Evolutionary conservation across 2,797 vertebrate species (phyloP).

Genomic region (Microchirus variegatus): DNA sequence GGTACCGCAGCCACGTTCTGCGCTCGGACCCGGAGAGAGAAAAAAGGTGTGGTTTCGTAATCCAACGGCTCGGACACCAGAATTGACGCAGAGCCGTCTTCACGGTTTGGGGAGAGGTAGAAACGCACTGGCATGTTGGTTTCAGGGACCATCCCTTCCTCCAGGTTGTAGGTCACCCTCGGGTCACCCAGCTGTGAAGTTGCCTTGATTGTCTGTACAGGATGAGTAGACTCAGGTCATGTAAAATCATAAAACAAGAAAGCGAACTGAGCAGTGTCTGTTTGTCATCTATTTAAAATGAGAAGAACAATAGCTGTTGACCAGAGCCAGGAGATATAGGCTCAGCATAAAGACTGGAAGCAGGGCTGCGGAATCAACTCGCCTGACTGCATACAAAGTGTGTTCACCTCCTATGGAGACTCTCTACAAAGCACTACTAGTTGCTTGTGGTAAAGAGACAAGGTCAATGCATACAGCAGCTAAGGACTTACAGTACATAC

Average conservation of each 20-base stretch:
- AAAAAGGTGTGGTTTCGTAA: slow-evolving; percentile 87
- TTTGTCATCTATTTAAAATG: too few species aligned
- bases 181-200: slow-evolving; percentile 88
- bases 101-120: slow-evolving; percentile 91
- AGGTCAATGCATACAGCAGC: neutral
- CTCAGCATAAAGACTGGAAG: too few species aligned
- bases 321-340: too few species aligned
- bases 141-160: slow-evolving; percentile 90
- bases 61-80: slow-evolving; percentile 90
- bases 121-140: slow-evolving; percentile 92
- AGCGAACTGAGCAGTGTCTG: too few species aligned
- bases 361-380: too few species aligned
- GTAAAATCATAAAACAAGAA: too few species aligned
- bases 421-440: neutral
- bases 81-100: slow-evolving; percentile 88
- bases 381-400: neutral
- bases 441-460: neutral
- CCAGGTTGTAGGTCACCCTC: slow-evolving; percentile 88
- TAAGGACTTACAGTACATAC: neutral
- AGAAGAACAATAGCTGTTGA: too few species aligned
- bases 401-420: neutral
- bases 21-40: slow-evolving; percentile 86
- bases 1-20: slow-evolving; percentile 90
- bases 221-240: neutral
- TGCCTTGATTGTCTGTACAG: slow-evolving; percentile 84